phyloP scores from a whole-genome alignment of 92 coral and sea anemone genomes.

The Chrysogorgia sp. region DNA sequence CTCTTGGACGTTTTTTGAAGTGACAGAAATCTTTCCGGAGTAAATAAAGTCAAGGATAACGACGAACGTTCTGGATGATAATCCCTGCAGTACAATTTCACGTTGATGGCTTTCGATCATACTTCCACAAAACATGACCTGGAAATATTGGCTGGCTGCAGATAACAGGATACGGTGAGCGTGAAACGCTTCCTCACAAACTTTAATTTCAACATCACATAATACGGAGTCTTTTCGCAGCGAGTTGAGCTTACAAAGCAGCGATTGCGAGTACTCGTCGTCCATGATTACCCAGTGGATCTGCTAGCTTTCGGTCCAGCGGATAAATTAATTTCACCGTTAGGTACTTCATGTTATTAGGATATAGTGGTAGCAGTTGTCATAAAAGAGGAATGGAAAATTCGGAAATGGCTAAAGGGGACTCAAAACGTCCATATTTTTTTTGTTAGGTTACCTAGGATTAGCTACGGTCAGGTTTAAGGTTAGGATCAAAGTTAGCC shows the following conservation, averaged over 20 bases:
- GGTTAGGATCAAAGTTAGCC: too few species aligned
- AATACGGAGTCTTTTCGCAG: conserved; percentile 64
- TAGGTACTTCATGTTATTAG: too few species aligned
- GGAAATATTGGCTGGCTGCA: conserved; percentile 84
- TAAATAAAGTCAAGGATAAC: conserved; percentile 83
- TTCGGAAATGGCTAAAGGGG: too few species aligned
- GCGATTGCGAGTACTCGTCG: conserved; percentile 4
- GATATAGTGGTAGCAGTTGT: too few species aligned
- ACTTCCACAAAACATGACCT: conserved; percentile 83
- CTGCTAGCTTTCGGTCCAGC: too few species aligned
- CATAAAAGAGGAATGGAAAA: too few species aligned
- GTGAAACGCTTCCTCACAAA: conserved; percentile 63
- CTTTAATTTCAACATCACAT: conserved; percentile 81
- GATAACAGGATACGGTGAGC: conserved; percentile 74
- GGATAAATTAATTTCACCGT: too few species aligned
- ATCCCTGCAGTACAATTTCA: conserved; percentile 71
- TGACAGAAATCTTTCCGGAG: conserved; percentile 75
- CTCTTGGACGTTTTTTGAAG: conserved; percentile 79
- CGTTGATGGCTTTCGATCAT: conserved; percentile 72
- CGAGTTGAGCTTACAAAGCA: conserved; percentile 51
- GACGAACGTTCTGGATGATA: conserved; percentile 67
- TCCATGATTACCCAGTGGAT: too few species aligned
- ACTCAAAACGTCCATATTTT: too few species aligned
- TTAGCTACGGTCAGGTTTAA: too few species aligned
- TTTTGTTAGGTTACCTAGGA: too few species aligned